Evolutionary conservation across 2,113 vertebrate genomes (phyloP), one percentile per base, ranked within the genome.

Genomic region (Labeo catla): DNA sequence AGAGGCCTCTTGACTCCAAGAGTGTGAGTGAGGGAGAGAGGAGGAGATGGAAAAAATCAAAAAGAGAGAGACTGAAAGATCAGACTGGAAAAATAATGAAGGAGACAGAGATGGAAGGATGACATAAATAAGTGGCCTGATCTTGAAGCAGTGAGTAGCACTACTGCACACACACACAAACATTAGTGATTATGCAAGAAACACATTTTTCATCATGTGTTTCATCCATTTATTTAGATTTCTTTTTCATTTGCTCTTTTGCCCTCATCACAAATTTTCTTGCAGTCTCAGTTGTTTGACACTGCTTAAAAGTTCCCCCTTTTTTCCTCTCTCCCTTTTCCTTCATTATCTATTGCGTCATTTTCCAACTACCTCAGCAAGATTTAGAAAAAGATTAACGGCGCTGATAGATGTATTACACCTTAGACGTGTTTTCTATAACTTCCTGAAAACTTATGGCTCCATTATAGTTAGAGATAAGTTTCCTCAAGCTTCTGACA

Each of bases 1-100:
- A 87, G 88, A 92, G 89, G 90, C 90, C 88, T 91, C 89, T 91
- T 91, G 87, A 91, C 90, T 93, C 84, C 43, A 79, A 83, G 76
- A 85, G 77, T 82, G 77, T 84, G 86, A 77, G 84, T 39, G 80
- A 65, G 43, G 11, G 52, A 66, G 86, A 65, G 28, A 63, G 50
- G 13, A 84, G 39, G 45, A 47, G 80, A 77, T 19, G 21, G 63
- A 16, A 86, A 73, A 70, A 57, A 79, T 85, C 89, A 85, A 90
- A 28, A 90, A 91, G 84, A 89, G 88, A 88, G 76, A 88, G 88
- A 85, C 84, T 83, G 84, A 88, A 88, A 90, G 78, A 83, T 59
- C n/a, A 80, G 59, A 10, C 11, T 49, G 80, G n/a, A 79, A 47
- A 76, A 72, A 87, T 77, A 70, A 77, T 81, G 85, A 84, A 79